A percentile compares a stretch with the other conserved stretches of the same genome.
phyloP scores from a whole-genome alignment of 2,888 invertebrate genomes.

The Pollenia angustigena region DNA sequence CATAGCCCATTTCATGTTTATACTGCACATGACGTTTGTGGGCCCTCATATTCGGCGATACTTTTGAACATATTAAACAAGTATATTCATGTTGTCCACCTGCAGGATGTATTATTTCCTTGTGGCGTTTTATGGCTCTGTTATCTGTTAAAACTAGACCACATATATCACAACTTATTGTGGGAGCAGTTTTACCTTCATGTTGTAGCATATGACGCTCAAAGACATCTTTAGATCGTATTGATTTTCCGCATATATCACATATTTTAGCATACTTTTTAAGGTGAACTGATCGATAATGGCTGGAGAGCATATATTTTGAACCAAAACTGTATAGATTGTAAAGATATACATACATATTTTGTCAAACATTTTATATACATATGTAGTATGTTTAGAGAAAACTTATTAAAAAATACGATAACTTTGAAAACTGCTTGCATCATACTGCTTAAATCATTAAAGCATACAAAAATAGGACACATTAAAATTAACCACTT shows the following conservation, averaged over 20 bases:
- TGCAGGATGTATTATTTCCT: conserved; percentile 80
- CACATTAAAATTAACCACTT: neutral
- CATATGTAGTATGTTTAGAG: neutral
- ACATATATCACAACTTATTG: conserved; percentile 80
- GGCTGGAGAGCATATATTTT: conserved; percentile 79
- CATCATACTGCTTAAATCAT: too few species aligned
- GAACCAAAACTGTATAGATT: conserved; percentile 78
- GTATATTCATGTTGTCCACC: conserved; percentile 79
- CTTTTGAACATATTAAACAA: conserved; percentile 80
- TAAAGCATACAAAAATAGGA: neutral
- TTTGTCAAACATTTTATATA: neutral
- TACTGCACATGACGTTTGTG: conserved; percentile 81
- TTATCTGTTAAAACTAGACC: conserved; percentile 79
- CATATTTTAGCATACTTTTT: conserved; percentile 81
- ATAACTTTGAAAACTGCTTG: too few species aligned
- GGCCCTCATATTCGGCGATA: conserved; percentile 80
- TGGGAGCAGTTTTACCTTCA: conserved; percentile 77
- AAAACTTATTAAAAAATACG: too few species aligned
- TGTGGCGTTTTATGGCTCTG: conserved; percentile 81
- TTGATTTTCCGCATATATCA: conserved; percentile 82
- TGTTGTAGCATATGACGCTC: conserved; percentile 81
- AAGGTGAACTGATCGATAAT: conserved; percentile 80
- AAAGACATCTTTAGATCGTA: conserved; percentile 80
- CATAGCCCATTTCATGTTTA: conserved; percentile 79
- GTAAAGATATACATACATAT: neutral